phyloP scores from a whole-genome alignment of 2,797 vertebrate species.

The Cyclopterus lumpus region DNA sequence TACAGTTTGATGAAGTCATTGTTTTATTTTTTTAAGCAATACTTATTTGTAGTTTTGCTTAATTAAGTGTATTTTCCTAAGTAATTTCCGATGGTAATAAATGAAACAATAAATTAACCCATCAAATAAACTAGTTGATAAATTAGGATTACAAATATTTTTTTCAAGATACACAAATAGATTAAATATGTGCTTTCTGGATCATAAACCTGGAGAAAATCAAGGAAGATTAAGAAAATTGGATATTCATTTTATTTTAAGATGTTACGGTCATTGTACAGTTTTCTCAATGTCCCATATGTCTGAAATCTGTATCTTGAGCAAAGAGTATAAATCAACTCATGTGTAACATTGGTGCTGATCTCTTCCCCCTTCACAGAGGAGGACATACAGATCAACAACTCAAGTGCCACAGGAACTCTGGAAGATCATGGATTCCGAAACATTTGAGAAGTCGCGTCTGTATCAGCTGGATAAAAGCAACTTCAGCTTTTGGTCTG shows the following conservation, averaged over 20 bases:
- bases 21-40: not conserved
- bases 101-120: not conserved
- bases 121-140: not conserved
- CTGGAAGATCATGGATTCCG: slow-evolving; percentile 95
- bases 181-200: not conserved
- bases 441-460: slow-evolving; percentile 98
- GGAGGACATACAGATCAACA: slow-evolving; percentile 91
- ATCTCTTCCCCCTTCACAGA: slow-evolving; percentile 75
- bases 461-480: slow-evolving; percentile 99
- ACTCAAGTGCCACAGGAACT: slow-evolving; percentile 92
- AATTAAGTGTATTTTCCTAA: not conserved
- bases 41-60: not conserved
- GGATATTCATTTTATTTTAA: not conserved
- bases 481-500: slow-evolving; percentile 98
- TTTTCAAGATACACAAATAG: not conserved
- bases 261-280: not conserved
- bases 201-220: not conserved
- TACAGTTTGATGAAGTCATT: not conserved
- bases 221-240: not conserved
- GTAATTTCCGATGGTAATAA: not conserved
- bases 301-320: not conserved
- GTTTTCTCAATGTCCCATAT: not conserved
- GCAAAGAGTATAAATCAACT: not conserved
- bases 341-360: not conserved
- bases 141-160: not conserved